Evolutionary conservation across 2,888 invertebrate genomes (phyloP).

Genomic region (Caenorhabditis doughertyi): DNA sequence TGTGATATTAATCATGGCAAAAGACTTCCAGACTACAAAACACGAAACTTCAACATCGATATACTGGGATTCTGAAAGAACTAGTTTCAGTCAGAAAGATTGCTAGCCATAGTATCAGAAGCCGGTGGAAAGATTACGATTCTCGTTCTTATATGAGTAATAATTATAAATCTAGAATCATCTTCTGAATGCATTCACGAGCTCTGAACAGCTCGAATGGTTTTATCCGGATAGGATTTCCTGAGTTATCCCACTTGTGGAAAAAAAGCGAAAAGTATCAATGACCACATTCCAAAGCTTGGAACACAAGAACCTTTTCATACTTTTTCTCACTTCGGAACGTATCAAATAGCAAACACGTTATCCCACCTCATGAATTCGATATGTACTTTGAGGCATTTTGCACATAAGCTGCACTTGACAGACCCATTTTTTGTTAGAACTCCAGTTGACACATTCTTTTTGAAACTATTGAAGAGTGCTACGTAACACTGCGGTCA

Average conservation of each 20-base stretch:
- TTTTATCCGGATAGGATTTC: background rate
- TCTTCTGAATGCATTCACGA: too few relatives aligned
- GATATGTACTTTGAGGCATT: constrained; percentile 21
- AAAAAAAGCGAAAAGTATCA: background rate
- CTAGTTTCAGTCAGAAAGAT: too few relatives aligned
- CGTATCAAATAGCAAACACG: constrained; percentile 2
- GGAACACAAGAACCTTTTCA: too few relatives aligned
- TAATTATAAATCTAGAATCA: too few relatives aligned
- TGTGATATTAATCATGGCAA: constrained; percentile 7
- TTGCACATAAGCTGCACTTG: too few relatives aligned
- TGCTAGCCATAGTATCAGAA: too few relatives aligned
- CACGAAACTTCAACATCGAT: too few relatives aligned
- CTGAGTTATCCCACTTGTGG: background rate
- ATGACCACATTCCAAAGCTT: background rate
- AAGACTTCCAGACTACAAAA: background rate
- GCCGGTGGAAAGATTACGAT: too few relatives aligned
- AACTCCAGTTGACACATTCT: background rate
- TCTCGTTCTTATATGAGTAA: too few relatives aligned
- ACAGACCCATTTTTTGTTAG: constrained; percentile 21
- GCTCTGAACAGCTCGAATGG: too few relatives aligned
- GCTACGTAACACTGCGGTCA: constrained; percentile 3
- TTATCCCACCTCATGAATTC: background rate
- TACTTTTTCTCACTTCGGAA: background rate
- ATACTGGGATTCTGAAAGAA: too few relatives aligned
- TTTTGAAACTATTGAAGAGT: background rate